Evolutionary conservation across 2,113 vertebrate species (phyloP), one percentile per base, ranked within the genome.

Genomic region (Nerophis ophidion): DNA sequence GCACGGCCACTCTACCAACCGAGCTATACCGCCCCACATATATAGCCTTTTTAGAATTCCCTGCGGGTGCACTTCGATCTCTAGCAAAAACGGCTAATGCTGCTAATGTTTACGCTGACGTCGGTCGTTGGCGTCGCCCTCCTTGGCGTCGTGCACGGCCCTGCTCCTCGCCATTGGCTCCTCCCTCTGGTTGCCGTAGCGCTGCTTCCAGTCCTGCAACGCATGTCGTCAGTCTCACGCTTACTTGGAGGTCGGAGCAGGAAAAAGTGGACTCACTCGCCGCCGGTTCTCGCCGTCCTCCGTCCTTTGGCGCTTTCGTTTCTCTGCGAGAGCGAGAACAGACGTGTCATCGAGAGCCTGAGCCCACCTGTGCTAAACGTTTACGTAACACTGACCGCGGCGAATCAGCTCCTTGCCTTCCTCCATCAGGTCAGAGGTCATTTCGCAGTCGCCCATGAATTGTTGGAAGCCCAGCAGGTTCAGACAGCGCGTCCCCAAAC

Each of bases 381-480:
- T 12, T 12, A 34, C 12, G 13, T 42, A 26, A 2, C 4, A 54
- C 68, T 79, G n/a, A 97, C 97, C 96, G 85, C 94, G 87, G 63
- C 92, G 89, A 64, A 99, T 94, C 70, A 98, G 87, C 74, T 98
- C 95, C 80, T 93, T 96, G 67, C 97, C 95, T 90, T 99, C 96
- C 70, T 99, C 95, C 40, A 96, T 93, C 65, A 98, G 90, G 86
- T 98, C 96, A 53, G 97, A 99, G 15, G 96, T 98, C 94, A 99
- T 92, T 77, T 98, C 95, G 0, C 89, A 94, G 84, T 99, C 95
- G 13, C 94, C 97, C 90, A 98, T 91, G 59, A 99, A 99, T 84
- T 98, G 96, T 84, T 98, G 95, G 81, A 99, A 99, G 74, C 96
- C 97, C 79, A 99, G 75, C 53, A 98, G 92, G 88, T 99, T 98